Evolutionary conservation across 2,797 vertebrate genomes (phyloP).

Genomic region (Mormyrops boulengeri): DNA sequence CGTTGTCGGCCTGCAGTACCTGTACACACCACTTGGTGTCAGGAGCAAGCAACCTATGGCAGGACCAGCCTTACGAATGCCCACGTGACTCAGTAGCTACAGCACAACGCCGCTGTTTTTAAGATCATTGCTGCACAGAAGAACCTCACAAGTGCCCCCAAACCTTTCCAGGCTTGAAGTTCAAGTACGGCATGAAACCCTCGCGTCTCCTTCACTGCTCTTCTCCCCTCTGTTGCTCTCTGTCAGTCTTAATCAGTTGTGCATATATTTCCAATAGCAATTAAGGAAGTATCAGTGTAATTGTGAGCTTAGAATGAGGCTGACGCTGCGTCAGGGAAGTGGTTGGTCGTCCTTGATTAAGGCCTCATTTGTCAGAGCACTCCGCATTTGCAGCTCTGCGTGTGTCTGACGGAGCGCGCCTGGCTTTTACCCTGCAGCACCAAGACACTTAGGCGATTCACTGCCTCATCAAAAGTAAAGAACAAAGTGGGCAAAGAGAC

Average conservation of each 20-base stretch:
- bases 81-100: not conserved
- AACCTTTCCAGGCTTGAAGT: not conserved
- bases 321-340: not conserved
- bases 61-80: not conserved
- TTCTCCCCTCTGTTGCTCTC: not conserved
- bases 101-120: slow-evolving; percentile 16
- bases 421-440: not conserved
- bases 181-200: not conserved
- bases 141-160: slow-evolving; percentile 27
- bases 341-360: not conserved
- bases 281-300: not conserved
- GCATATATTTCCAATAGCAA: not conserved
- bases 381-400: not conserved
- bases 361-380: slow-evolving; percentile 1
- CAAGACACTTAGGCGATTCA: not conserved
- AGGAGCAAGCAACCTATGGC: slow-evolving; percentile 7
- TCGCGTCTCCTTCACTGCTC: not conserved
- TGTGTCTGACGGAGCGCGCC: not conserved
- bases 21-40: slow-evolving; percentile 2
- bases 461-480: not conserved
- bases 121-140: slow-evolving; percentile 36
- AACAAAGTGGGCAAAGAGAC: not conserved
- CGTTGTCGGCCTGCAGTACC: not conserved
- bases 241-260: not conserved
- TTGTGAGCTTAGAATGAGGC: not conserved